phyloP scores from a whole-genome alignment of 2,113 vertebrate genomes.

The Azemiops feae region DNA sequence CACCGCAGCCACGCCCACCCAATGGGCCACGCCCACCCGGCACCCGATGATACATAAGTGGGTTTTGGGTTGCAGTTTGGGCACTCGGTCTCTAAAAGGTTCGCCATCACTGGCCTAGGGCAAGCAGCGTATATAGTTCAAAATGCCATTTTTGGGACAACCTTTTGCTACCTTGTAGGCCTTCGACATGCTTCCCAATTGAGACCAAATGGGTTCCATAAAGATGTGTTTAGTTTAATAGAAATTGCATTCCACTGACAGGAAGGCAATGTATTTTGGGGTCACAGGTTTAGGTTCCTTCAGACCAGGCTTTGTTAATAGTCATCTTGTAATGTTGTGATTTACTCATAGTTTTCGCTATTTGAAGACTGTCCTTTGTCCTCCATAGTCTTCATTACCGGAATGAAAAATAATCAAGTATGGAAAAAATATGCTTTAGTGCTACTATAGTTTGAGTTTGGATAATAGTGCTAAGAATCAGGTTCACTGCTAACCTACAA shows the following conservation, averaged over 20 bases:
- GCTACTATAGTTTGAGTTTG: background rate
- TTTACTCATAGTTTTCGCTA: background rate
- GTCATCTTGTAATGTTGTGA: background rate
- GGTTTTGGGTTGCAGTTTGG: too few species aligned
- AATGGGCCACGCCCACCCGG: too few species aligned
- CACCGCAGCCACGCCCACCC: too few species aligned
- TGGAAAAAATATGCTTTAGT: background rate
- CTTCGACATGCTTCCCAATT: background rate
- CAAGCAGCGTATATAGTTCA: background rate
- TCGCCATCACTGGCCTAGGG: too few species aligned
- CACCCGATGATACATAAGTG: too few species aligned
- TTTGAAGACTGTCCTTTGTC: background rate
- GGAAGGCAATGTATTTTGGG: background rate
- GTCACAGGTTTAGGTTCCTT: background rate
- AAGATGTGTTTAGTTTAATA: background rate
- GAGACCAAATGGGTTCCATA: background rate
- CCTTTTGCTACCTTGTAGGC: background rate
- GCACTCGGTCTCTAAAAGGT: too few species aligned
- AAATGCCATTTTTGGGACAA: background rate
- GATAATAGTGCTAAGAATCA: background rate
- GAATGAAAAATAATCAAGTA: background rate
- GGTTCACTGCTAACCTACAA: background rate
- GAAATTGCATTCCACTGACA: background rate
- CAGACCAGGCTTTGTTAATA: background rate
- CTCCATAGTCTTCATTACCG: background rate